These are phyloP conservation scores for Digitonthophagus gazella DNA, from an alignment of 2,888 invertebrate genomes.

Conservation along the genomic window DNA sequence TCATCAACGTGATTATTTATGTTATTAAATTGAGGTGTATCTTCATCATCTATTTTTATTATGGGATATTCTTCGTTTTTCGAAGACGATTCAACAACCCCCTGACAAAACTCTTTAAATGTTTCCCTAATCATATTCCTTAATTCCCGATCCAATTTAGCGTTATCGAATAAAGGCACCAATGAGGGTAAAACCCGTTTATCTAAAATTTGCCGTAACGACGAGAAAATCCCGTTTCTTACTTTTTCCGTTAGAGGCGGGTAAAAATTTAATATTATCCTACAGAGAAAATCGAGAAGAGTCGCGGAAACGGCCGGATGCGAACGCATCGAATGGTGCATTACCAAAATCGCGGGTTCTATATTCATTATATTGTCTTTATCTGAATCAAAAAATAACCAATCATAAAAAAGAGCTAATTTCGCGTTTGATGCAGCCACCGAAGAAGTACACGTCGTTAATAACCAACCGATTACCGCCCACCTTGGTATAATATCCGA, in stretches of 20 bases:
- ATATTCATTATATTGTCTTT: constrained; percentile 96
- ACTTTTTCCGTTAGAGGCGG: constrained; percentile 78
- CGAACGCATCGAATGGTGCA: constrained; percentile 90
- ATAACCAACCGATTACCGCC: constrained; percentile 93
- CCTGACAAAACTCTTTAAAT: constrained; percentile 84
- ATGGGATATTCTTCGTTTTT: constrained; percentile 38
- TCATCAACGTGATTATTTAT: constrained; percentile 55
- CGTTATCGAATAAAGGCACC: constrained; percentile 83
- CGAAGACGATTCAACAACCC: constrained; percentile 53
- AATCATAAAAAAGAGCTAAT: constrained; percentile 88
- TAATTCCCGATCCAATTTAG: constrained; percentile 81
- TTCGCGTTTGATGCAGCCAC: constrained; percentile 90
- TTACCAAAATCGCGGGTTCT: constrained; percentile 89
- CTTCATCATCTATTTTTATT: constrained; percentile 40
- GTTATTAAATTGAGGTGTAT: constrained; percentile 35
- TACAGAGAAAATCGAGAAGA: constrained; percentile 84
- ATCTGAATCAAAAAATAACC: constrained; percentile 88
- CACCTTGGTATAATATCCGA: constrained; percentile 94
- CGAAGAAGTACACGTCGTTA: constrained; percentile 86
- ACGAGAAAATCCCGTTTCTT: constrained; percentile 76
- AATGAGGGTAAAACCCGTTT: constrained; percentile 89
- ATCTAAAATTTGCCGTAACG: constrained; percentile 81
- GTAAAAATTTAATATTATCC: constrained; percentile 87
- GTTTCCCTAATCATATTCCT: constrained; percentile 82
- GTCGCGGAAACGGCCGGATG: constrained; percentile 90